These are phyloP conservation scores for Arge pagana DNA, from an alignment of 2,888 invertebrate species.

Conservation along the genomic window DNA sequence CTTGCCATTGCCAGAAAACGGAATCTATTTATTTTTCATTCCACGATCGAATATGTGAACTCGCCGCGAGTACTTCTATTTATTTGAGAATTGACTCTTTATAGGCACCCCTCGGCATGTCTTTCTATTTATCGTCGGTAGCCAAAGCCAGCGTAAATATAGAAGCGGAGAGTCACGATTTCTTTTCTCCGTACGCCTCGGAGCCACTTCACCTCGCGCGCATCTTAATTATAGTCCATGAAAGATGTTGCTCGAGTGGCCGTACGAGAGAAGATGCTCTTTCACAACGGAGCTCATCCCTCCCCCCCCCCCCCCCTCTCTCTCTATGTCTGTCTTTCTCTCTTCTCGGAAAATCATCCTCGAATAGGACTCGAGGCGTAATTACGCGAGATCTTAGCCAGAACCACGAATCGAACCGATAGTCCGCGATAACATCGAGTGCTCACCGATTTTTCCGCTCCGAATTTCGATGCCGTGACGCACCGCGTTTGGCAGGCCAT, in stretches of 20 bases:
- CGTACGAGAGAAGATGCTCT: not conserved
- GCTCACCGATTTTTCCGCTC: conserved; percentile 23
- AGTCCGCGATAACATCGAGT: conserved; percentile 12
- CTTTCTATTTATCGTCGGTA: no score
- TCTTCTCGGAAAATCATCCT: not conserved
- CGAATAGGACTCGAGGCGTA: conserved; percentile 9
- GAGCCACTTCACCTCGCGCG: no score
- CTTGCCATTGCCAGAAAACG: no score
- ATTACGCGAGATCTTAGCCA: conserved; percentile 8
- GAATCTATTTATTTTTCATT: no score
- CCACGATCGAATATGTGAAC: no score
- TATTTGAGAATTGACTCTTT: no score
- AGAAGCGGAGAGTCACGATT: no score
- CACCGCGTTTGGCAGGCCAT: conserved; percentile 23
- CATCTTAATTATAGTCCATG: conserved; percentile 19
- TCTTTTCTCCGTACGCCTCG: no score
- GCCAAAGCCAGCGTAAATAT: no score
- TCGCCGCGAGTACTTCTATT: no score
- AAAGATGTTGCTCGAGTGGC: conserved; percentile 3
- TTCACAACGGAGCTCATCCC: not conserved
- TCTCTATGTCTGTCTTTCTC: conserved; percentile 14
- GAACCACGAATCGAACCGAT: conserved; percentile 7
- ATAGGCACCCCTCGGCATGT: no score
- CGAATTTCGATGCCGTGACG: conserved; percentile 21
- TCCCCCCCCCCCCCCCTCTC: conserved; percentile 15